Evolutionary conservation across 1,140 invertebrate genomes (phyloP).

Genomic region (Sarcophaga bullata): DNA sequence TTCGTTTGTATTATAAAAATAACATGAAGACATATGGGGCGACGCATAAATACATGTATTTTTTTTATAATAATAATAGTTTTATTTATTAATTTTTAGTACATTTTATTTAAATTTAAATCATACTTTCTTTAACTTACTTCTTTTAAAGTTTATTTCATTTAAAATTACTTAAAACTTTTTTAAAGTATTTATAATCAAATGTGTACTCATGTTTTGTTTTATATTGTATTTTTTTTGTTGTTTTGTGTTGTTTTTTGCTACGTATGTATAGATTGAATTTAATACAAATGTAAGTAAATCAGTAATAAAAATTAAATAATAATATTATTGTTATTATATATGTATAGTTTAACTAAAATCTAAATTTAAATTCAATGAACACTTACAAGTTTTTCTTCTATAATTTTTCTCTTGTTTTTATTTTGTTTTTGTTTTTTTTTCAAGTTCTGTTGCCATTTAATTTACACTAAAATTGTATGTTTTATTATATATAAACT

Average conservation of each 20-base stretch:
- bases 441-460: no score
- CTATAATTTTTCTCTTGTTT: background rate
- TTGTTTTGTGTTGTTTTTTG: no score
- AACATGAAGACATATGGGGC: no score
- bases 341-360: conserved; percentile 15
- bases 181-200: conserved; percentile 34
- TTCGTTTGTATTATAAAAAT: conserved; percentile 17
- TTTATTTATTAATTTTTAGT: background rate
- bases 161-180: conserved; percentile 42
- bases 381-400: conserved; percentile 28
- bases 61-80: background rate
- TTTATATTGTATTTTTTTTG: no score
- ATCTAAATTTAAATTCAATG: conserved; percentile 32
- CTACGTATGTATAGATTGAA: background rate
- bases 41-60: no score
- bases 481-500: background rate
- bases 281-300: conserved; percentile 1
- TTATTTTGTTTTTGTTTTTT: background rate
- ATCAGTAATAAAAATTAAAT: conserved; percentile 23
- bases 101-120: background rate
- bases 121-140: conserved; percentile 18
- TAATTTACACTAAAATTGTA: no score
- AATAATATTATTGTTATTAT: background rate
- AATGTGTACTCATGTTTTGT: background rate
- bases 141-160: background rate